Conservation (phyloP, 2,888 invertebrate genomes). For the Nemoura dubitans region DNA sequence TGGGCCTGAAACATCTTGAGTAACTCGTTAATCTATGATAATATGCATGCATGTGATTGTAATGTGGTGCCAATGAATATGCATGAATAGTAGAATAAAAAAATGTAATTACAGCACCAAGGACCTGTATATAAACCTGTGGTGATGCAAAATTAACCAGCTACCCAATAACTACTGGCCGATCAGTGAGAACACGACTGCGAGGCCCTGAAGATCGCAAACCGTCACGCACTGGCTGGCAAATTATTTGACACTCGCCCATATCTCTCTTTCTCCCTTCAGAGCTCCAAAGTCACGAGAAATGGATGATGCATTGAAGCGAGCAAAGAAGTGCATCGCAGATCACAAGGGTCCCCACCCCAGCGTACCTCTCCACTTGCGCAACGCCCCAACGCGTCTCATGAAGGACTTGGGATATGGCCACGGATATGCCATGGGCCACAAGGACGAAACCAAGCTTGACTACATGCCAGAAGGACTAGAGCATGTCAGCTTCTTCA, state of each 20-base stretch:
- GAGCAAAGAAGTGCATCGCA: slow-evolving; percentile 68
- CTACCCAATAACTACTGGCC: no score
- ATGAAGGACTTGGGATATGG: slow-evolving; percentile 79
- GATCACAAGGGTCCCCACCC: slow-evolving; percentile 76
- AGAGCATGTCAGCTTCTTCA: slow-evolving; percentile 69
- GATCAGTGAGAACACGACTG: no score
- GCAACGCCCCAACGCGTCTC: slow-evolving; percentile 82
- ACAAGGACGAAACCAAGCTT: slow-evolving; percentile 67
- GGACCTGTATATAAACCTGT: no score
- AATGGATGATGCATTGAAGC: slow-evolving; percentile 62
- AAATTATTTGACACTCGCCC: background rate
- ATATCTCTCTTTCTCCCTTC: slow-evolving; percentile 34
- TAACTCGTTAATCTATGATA: no score
- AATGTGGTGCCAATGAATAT: no score
- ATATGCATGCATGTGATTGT: no score
- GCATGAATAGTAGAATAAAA: no score
- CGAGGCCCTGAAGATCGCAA: slow-evolving; percentile 9
- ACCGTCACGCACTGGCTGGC: no score
- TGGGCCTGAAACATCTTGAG: no score
- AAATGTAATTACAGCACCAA: no score
- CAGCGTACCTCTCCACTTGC: slow-evolving; percentile 77
- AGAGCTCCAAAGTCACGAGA: slow-evolving; percentile 78
- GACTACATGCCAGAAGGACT: slow-evolving; percentile 75
- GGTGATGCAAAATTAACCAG: no score
- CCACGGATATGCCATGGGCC: slow-evolving; percentile 67